These are phyloP conservation scores for Nestor notabilis DNA, from an alignment of 2,113 vertebrate species.

Conservation along the genomic window DNA sequence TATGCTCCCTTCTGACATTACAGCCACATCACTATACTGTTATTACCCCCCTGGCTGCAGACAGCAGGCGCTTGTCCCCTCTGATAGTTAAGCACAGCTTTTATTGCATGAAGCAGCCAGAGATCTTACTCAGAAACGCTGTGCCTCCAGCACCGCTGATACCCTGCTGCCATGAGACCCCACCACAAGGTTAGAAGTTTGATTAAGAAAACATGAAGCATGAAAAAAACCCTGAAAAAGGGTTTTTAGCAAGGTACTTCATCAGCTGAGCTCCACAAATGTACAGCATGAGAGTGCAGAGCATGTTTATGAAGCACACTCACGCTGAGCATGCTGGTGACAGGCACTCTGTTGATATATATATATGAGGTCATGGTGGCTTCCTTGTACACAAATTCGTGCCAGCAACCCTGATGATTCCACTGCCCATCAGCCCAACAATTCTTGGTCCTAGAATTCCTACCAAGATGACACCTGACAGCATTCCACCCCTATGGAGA, in stretches of 20 bases:
- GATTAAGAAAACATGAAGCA: neutral
- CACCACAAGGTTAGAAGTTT: neutral
- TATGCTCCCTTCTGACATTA: neutral
- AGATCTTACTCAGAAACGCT: neutral
- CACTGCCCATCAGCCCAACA: neutral
- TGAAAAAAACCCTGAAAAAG: neutral
- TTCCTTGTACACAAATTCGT: neutral
- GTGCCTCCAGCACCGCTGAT: neutral
- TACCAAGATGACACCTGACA: neutral
- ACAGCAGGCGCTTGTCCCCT: neutral
- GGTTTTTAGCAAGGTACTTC: neutral
- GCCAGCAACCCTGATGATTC: neutral
- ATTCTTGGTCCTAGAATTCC: neutral
- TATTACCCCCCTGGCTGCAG: neutral
- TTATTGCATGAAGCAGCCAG: neutral
- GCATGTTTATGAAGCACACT: fast-evolving
- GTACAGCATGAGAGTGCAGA: fast-evolving
- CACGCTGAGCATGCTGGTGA: fast-evolving
- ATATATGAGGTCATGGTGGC: fast-evolving
- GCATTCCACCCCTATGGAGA: neutral
- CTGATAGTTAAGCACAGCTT: neutral
- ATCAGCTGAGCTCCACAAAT: neutral
- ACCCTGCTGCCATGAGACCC: neutral
- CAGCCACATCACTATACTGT: neutral
- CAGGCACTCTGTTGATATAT: neutral